Evolutionary conservation across 2,888 invertebrate genomes (phyloP).

Genomic region (Argynnis bischoffii): DNA sequence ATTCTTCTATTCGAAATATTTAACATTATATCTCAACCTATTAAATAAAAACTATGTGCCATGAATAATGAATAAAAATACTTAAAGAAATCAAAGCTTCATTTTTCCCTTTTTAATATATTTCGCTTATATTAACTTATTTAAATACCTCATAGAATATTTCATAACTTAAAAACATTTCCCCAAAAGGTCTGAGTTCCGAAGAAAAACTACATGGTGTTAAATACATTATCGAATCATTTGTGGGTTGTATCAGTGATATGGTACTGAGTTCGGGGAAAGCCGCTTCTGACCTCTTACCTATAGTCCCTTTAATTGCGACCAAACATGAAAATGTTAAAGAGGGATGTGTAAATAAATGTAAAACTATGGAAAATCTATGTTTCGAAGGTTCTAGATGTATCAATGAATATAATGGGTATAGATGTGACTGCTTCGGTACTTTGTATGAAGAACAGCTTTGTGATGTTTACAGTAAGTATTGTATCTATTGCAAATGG

Average conservation of each 20-base stretch:
- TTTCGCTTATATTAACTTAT: neutral
- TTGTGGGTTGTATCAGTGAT: conserved; percentile 95
- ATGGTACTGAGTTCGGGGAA: conserved; percentile 93
- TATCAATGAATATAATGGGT: conserved; percentile 94
- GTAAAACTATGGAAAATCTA: conserved; percentile 89
- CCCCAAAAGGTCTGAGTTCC: conserved; percentile 87
- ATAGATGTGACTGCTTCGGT: conserved; percentile 96
- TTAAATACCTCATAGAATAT: neutral
- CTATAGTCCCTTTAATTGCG: conserved; percentile 91
- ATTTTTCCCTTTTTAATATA: conserved; percentile 5
- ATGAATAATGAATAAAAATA: too few species aligned
- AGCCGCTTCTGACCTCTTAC: conserved; percentile 90
- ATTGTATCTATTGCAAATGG: conserved; percentile 25
- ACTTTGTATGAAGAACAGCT: conserved; percentile 95
- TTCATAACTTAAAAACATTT: neutral
- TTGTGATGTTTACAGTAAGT: conserved; percentile 95
- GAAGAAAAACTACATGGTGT: conserved; percentile 94
- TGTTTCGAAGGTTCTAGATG: conserved; percentile 94
- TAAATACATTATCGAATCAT: conserved; percentile 95
- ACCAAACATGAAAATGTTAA: conserved; percentile 94
- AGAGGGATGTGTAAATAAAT: conserved; percentile 93
- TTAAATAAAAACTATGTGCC: too few species aligned
- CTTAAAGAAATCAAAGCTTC: too few species aligned
- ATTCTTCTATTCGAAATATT: too few species aligned
- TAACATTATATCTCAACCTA: too few species aligned